Conservation (phyloP, 2,888 invertebrate species). For the Tetropium fuscum region DNA sequence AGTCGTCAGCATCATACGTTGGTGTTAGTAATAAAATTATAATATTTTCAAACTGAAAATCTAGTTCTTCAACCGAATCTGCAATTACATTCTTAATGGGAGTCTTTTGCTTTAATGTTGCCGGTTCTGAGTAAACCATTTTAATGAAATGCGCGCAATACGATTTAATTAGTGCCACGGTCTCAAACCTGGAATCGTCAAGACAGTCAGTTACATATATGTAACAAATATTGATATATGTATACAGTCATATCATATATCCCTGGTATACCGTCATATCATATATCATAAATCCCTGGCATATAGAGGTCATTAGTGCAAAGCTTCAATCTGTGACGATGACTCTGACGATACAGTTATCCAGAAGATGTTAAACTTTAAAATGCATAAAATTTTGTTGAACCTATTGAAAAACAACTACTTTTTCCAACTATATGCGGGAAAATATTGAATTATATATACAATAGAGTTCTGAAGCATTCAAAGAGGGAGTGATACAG, state of each 20-base stretch:
- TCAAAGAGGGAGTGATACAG: too few species aligned
- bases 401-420: too few species aligned
- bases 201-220: background rate
- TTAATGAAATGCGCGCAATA: conserved; percentile 16
- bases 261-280: too few species aligned
- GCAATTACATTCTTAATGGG: conserved; percentile 5
- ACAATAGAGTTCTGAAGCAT: too few species aligned
- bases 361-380: too few species aligned
- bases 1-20: background rate
- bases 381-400: too few species aligned
- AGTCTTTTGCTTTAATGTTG: conserved; percentile 1
- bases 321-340: conserved; percentile 13
- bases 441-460: too few species aligned
- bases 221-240: conserved; percentile 1
- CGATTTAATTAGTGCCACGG: background rate
- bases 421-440: too few species aligned
- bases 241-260: conserved; percentile 8
- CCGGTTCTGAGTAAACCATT: conserved; percentile 1
- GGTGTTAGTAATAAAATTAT: background rate
- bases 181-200: background rate
- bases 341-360: conserved; percentile 5
- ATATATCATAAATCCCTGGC: conserved; percentile 12
- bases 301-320: conserved; percentile 11
- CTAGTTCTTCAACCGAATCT: conserved; percentile 6
- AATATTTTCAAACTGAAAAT: conserved; percentile 10